phyloP scores from a whole-genome alignment of 1,140 invertebrate species.

The Pogonomyrmex californicus region DNA sequence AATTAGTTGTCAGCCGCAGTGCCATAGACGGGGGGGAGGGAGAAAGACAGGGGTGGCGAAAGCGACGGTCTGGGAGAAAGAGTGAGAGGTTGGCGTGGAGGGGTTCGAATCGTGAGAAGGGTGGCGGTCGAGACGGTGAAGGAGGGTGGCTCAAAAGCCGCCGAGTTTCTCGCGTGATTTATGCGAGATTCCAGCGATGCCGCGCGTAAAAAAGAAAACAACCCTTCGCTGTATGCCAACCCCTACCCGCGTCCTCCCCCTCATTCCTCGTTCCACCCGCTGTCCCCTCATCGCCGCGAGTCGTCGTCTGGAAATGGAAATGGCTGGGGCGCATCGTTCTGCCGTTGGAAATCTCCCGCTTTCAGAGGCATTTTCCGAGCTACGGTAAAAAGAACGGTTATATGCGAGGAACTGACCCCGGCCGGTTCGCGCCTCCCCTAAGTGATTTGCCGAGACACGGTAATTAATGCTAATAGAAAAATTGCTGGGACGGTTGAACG shows the following conservation, averaged over 20 bases:
- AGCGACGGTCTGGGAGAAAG: constrained; percentile 9
- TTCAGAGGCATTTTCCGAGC: constrained; percentile 47
- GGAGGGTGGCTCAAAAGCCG: constrained; percentile 51
- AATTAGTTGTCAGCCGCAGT: constrained; percentile 82
- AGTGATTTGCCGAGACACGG: constrained; percentile 45
- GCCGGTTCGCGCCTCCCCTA: constrained; percentile 10
- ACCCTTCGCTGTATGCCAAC: constrained; percentile 15
- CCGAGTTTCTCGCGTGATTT: constrained; percentile 69
- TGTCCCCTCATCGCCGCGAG: constrained; percentile 7
- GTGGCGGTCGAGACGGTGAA: constrained; percentile 47
- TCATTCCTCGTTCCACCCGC: background rate
- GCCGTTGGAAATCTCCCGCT: constrained; percentile 50
- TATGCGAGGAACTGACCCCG: constrained; percentile 6
- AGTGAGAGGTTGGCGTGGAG: background rate
- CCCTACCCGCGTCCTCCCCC: background rate
- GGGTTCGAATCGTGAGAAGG: constrained; percentile 37
- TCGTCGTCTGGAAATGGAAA: constrained; percentile 72
- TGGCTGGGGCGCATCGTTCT: constrained; percentile 58
- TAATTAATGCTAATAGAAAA: constrained; percentile 66
- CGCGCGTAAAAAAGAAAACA: constrained; percentile 75
- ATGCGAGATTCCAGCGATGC: constrained; percentile 70
- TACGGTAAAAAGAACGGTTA: constrained; percentile 29
- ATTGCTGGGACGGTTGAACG: constrained; percentile 23
- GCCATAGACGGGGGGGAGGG: constrained; percentile 30
- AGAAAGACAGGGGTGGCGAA: background rate